Percentiles rank a stretch among this genome's conserved stretches.
Conservation (phyloP, 2,113 vertebrate genomes). For the Tupaia tana region DNA sequence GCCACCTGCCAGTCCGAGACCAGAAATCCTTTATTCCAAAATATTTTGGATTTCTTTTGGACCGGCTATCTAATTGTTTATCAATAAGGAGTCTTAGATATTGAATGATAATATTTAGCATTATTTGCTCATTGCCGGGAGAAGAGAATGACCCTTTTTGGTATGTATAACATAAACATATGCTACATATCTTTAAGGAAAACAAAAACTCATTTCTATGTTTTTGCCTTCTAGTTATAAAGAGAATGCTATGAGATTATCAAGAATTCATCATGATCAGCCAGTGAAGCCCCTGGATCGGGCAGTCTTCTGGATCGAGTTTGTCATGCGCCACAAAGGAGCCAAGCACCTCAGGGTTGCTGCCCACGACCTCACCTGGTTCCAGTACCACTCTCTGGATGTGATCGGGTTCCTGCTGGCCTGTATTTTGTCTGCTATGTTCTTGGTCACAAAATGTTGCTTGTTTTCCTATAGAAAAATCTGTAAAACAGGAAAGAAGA, state of each 20-base stretch:
- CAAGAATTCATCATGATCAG: constrained; percentile 92
- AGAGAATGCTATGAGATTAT: constrained; percentile 89
- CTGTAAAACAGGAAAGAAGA: constrained; percentile 78
- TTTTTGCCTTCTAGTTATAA: constrained; percentile 88
- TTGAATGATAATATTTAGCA: neutral
- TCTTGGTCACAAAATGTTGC: constrained; percentile 87
- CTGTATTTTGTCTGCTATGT: constrained; percentile 68
- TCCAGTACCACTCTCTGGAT: constrained; percentile 94
- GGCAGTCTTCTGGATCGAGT: constrained; percentile 95
- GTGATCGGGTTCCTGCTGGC: constrained; percentile 89
- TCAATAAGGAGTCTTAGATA: neutral
- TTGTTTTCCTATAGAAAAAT: constrained; percentile 83
- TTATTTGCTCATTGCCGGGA: neutral
- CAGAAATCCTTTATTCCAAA: neutral
- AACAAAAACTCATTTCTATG: neutral
- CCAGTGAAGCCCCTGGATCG: constrained; percentile 90
- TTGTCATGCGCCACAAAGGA: constrained; percentile 94
- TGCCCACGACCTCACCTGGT: constrained; percentile 92
- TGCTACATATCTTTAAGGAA: neutral
- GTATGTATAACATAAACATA: neutral
- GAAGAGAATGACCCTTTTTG: neutral
- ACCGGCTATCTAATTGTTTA: neutral
- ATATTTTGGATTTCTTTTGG: neutral
- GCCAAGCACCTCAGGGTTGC: constrained; percentile 91
- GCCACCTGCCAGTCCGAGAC: neutral